A percentile compares a stretch with the other conserved stretches of the same genome.
These are phyloP conservation scores for Brachyopa scutellaris DNA, from an alignment of 2,888 invertebrate species.

Conservation along the genomic window DNA sequence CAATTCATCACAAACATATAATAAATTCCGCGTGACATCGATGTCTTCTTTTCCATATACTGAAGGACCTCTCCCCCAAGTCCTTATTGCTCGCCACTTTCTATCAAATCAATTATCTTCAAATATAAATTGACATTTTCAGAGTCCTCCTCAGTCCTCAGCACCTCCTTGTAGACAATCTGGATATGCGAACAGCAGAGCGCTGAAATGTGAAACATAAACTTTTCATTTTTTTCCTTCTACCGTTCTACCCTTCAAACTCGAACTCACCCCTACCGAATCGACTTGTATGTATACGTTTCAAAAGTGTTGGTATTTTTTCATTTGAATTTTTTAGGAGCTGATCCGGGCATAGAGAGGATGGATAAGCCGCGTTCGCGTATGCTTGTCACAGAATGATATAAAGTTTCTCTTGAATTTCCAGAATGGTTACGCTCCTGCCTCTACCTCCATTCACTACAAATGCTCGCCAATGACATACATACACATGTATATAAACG, in stretches of 20 bases:
- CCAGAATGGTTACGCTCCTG: slow-evolving; percentile 5
- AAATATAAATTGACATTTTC: slow-evolving; percentile 78
- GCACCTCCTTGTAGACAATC: not conserved
- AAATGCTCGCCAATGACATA: slow-evolving; percentile 22
- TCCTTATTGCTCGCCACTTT: slow-evolving; percentile 69
- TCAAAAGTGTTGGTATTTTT: slow-evolving; percentile 9
- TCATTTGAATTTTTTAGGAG: not conserved
- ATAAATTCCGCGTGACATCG: slow-evolving; percentile 62
- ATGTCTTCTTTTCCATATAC: slow-evolving; percentile 44
- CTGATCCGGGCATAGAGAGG: not conserved
- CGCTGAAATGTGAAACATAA: slow-evolving; percentile 43
- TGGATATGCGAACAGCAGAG: slow-evolving; percentile 36
- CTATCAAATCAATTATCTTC: slow-evolving; percentile 78
- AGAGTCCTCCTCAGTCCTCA: not conserved
- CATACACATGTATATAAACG: not conserved
- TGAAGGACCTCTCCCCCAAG: slow-evolving; percentile 14
- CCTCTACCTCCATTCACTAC: not conserved
- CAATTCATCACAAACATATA: slow-evolving; percentile 57
- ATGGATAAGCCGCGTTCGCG: slow-evolving; percentile 23
- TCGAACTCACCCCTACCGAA: too few species aligned
- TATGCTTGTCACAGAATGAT: slow-evolving; percentile 28
- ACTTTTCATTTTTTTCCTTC: not conserved
- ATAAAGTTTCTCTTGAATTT: slow-evolving; percentile 41
- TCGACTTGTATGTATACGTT: not conserved
- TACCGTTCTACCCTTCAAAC: too few species aligned